Conservation (phyloP, 2,113 vertebrate genomes). For the Acinonyx jubatus region DNA sequence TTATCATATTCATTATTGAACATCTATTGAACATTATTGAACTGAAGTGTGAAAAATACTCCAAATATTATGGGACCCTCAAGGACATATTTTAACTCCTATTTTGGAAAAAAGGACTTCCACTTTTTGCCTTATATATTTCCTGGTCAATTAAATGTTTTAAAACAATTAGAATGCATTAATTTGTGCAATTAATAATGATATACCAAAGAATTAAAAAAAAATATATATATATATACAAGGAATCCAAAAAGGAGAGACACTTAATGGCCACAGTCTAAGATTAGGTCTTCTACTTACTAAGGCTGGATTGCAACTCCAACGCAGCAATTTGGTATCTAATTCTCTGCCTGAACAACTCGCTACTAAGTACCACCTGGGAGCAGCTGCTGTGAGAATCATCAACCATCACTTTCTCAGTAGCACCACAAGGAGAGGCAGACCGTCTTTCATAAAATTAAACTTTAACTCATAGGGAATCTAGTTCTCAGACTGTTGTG, state of each 20-base stretch:
- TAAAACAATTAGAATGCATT: neutral
- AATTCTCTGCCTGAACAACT: neutral
- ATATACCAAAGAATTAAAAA: slow-evolving; percentile 1
- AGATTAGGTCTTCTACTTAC: neutral
- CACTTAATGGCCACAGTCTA: neutral
- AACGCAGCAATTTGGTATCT: neutral
- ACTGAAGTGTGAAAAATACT: slow-evolving; percentile 23
- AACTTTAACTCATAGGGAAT: neutral
- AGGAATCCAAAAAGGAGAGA: neutral
- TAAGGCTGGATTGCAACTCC: neutral
- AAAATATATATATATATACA: neutral
- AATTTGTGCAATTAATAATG: neutral
- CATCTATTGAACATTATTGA: slow-evolving; percentile 1
- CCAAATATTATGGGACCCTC: neutral
- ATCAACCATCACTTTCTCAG: neutral
- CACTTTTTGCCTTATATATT: neutral
- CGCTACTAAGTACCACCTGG: neutral
- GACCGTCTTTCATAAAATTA: neutral
- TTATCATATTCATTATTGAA: neutral
- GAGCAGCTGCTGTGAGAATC: neutral
- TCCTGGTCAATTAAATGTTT: slow-evolving; percentile 7
- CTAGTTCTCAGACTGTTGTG: slow-evolving; percentile 14
- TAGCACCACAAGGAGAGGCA: neutral
- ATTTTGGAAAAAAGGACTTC: neutral
- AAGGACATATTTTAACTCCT: neutral